These are phyloP conservation scores for Zygothrica quintamaculata DNA, from an alignment of 2,888 invertebrate species.

Conservation along the genomic window DNA sequence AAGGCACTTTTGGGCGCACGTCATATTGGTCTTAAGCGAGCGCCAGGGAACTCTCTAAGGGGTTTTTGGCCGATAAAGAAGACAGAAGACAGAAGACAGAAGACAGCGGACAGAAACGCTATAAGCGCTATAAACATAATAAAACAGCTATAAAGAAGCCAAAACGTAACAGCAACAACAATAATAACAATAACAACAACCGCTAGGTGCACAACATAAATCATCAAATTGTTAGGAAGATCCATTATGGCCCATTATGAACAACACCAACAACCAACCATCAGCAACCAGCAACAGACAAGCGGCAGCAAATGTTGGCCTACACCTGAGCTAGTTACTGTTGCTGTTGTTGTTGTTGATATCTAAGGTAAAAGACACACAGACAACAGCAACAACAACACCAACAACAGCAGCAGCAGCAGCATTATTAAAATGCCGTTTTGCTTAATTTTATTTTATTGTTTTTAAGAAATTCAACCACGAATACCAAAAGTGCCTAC, in stretches of 20 bases:
- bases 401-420: no score
- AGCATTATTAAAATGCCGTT: slow-evolving; percentile 81
- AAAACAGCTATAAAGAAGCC: slow-evolving; percentile 70
- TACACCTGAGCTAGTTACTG: slow-evolving; percentile 44
- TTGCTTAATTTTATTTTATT: slow-evolving; percentile 82
- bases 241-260: slow-evolving; percentile 81
- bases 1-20: slow-evolving; percentile 30
- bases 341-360: neutral
- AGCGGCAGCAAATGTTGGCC: slow-evolving; percentile 21
- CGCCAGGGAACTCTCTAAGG: slow-evolving; percentile 38
- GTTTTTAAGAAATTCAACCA: slow-evolving; percentile 76
- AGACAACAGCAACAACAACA: slow-evolving; percentile 5
- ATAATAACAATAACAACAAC: slow-evolving; percentile 57
- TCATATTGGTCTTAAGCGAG: slow-evolving; percentile 26
- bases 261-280: no score
- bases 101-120: slow-evolving; percentile 50
- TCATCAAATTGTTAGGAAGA: slow-evolving; percentile 81
- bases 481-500: slow-evolving; percentile 63
- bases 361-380: slow-evolving; percentile 33
- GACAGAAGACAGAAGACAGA: no score
- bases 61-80: slow-evolving; percentile 62
- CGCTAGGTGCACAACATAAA: slow-evolving; percentile 80
- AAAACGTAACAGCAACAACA: slow-evolving; percentile 49
- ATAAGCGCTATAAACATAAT: slow-evolving; percentile 69
- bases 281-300: no score